Evolutionary conservation across 2,888 invertebrate genomes (phyloP).

Genomic region (Acanthosepion lycidas): DNA sequence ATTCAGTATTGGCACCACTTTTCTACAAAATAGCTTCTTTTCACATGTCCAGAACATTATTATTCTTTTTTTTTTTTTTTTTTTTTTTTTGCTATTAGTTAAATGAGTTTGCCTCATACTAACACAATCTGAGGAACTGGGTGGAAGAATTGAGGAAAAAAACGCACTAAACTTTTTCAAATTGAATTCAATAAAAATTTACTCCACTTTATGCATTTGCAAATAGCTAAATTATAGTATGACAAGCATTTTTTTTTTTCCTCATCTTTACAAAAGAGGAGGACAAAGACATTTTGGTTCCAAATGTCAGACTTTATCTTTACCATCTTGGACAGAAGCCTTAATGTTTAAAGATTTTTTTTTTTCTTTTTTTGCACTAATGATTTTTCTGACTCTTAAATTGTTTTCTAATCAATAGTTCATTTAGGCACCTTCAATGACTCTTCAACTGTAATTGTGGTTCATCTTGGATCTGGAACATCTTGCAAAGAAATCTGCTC

Average conservation of each 20-base stretch:
- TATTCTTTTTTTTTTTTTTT: background rate
- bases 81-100: background rate
- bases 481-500: too few relatives aligned
- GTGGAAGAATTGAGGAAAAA: background rate
- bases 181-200: background rate
- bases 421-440: background rate
- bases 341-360: background rate
- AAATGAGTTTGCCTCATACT: slow-evolving; percentile 6
- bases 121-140: background rate
- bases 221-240: background rate
- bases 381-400: background rate
- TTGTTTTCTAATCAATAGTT: slow-evolving; percentile 2
- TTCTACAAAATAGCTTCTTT: background rate
- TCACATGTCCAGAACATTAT: background rate
- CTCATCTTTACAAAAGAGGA: background rate
- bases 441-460: background rate
- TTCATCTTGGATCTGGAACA: background rate
- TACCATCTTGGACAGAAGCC: background rate
- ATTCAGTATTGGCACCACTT: background rate
- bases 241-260: background rate
- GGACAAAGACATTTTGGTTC: background rate
- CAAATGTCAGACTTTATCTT: background rate
- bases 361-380: too few relatives aligned
- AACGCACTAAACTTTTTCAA: background rate
- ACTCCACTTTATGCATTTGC: background rate